A percentile compares a stretch with the other conserved stretches of the same genome.
phyloP scores from a whole-genome alignment of 2,797 vertebrate species.

The Notamacropus eugenii region DNA sequence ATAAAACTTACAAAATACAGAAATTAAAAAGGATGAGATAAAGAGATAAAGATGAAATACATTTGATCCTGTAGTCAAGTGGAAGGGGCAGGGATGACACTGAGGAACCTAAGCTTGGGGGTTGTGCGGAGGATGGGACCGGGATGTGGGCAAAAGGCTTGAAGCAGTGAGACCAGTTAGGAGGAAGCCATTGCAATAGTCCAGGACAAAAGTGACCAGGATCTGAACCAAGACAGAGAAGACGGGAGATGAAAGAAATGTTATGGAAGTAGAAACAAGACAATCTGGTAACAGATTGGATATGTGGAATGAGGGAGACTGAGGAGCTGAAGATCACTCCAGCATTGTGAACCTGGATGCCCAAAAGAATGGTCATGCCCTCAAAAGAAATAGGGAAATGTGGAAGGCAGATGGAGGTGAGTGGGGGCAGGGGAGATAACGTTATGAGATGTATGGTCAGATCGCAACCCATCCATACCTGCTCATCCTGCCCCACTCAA shows the following conservation, averaged over 20 bases:
- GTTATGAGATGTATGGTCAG: too few species aligned
- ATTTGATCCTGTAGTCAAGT: background rate
- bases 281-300: background rate
- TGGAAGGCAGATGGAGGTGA: background rate
- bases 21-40: background rate
- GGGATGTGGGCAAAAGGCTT: background rate
- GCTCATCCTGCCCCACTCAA: background rate
- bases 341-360: background rate
- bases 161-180: background rate
- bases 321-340: background rate
- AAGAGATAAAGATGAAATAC: background rate
- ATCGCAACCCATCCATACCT: background rate
- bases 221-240: background rate
- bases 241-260: background rate
- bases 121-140: background rate
- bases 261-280: background rate
- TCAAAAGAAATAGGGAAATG: background rate
- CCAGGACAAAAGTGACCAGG: background rate
- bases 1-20: background rate
- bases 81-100: background rate
- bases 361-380: background rate
- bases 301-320: background rate
- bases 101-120: background rate
- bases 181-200: background rate
- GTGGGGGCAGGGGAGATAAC: background rate